phyloP scores from a whole-genome alignment of 2,888 invertebrate species.

The Linyphia triangularis region DNA sequence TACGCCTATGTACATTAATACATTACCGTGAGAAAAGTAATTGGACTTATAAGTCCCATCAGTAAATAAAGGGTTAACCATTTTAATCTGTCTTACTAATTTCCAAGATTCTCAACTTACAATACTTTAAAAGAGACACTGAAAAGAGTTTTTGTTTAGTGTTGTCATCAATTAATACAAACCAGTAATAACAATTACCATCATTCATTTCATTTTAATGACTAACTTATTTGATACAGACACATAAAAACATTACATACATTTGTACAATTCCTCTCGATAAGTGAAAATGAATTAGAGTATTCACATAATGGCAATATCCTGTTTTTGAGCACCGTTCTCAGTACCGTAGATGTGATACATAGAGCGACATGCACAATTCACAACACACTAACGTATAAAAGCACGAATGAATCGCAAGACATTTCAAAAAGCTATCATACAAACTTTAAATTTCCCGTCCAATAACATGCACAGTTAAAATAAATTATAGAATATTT shows the following conservation, averaged over 20 bases:
- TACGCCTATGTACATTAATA: too few relatives aligned
- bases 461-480: background rate
- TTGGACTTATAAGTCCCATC: too few relatives aligned
- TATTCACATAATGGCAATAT: background rate
- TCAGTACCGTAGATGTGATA: background rate
- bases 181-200: background rate
- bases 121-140: too few relatives aligned
- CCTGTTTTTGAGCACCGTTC: conserved; percentile 22
- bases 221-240: conserved; percentile 31
- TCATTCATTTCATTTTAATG: conserved; percentile 27
- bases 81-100: too few relatives aligned
- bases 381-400: conserved; percentile 10
- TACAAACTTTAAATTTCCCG: background rate
- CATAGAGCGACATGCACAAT: background rate
- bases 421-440: conserved; percentile 14
- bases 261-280: conserved; percentile 37
- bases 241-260: conserved; percentile 54
- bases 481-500: too few relatives aligned
- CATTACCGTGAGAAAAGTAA: too few relatives aligned
- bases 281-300: conserved; percentile 25
- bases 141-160: background rate
- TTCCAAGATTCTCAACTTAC: too few relatives aligned
- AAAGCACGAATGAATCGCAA: background rate
- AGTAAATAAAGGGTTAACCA: too few relatives aligned
- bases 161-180: background rate